phyloP scores from a whole-genome alignment of 2,113 vertebrate species.

The Calypte anna region DNA sequence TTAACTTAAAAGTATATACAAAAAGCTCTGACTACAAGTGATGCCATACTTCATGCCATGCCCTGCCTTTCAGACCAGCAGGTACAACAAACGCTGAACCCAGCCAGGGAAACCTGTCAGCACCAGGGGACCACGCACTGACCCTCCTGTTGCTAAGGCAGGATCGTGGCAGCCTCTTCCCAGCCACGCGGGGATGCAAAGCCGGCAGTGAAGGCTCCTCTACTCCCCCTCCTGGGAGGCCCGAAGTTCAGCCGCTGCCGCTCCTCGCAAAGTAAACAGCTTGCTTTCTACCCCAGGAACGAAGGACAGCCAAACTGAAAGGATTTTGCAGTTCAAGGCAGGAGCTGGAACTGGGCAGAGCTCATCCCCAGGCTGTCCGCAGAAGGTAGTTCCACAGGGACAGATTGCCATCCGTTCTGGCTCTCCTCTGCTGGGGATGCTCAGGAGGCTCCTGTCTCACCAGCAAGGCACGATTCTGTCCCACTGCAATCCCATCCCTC shows the following conservation, averaged over 20 bases:
- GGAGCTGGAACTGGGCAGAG: neutral
- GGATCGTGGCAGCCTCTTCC: neutral
- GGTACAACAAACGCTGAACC: neutral
- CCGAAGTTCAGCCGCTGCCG: neutral
- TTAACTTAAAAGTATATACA: neutral
- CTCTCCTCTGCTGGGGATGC: fast-evolving
- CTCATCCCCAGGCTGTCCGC: neutral
- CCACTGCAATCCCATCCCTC: neutral
- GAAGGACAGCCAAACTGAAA: neutral
- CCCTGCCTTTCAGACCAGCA: neutral
- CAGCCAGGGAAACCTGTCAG: neutral
- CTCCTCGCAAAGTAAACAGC: neutral
- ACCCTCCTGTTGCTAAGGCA: neutral
- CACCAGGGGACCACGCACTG: no score
- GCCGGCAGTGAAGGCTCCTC: neutral
- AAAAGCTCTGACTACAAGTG: neutral
- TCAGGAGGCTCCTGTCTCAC: no score
- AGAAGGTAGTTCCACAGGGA: neutral
- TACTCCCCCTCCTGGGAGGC: conserved; percentile 53
- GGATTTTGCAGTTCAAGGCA: neutral
- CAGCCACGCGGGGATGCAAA: neutral
- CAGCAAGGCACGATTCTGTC: no score
- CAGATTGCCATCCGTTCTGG: neutral
- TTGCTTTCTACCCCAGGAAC: neutral
- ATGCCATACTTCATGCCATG: neutral